A percentile compares a stretch with the other conserved stretches of the same genome.
Conservation (phyloP, 2,888 invertebrate genomes). For the Eugnorisma glareosa region DNA sequence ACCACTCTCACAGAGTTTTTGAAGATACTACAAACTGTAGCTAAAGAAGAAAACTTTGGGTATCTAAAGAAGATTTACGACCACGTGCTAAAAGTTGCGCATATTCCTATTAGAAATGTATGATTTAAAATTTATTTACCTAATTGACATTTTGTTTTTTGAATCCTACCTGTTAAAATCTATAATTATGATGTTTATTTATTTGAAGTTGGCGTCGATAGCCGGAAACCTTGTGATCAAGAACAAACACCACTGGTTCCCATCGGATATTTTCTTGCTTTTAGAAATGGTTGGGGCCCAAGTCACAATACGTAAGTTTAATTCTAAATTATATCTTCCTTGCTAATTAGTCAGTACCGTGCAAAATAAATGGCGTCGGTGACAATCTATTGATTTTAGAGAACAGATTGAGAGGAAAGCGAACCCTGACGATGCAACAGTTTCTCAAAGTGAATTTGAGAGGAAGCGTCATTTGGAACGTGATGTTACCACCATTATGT, state of each 20-base stretch:
- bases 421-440: conserved; percentile 77
- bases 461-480: conserved; percentile 86
- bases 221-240: conserved; percentile 94
- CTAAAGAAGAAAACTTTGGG: conserved; percentile 82
- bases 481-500: conserved; percentile 89
- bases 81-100: conserved; percentile 92
- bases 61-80: conserved; percentile 90
- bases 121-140: conserved; percentile 68
- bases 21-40: conserved; percentile 80
- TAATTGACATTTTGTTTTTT: background rate
- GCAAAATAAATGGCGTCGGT: background rate
- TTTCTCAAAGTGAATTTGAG: conserved; percentile 85
- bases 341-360: background rate
- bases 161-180: background rate
- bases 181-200: background rate
- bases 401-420: conserved; percentile 31
- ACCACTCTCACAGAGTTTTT: conserved; percentile 89
- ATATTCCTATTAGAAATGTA: conserved; percentile 93
- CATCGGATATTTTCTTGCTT: conserved; percentile 92
- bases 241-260: conserved; percentile 91
- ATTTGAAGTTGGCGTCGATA: conserved; percentile 91
- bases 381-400: conserved; percentile 29
- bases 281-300: conserved; percentile 81
- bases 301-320: conserved; percentile 77
- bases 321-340: background rate